Evolutionary conservation across 2,888 invertebrate genomes (phyloP), one percentile per base, ranked within the genome.

Genomic region (Loripinus fragilis): DNA sequence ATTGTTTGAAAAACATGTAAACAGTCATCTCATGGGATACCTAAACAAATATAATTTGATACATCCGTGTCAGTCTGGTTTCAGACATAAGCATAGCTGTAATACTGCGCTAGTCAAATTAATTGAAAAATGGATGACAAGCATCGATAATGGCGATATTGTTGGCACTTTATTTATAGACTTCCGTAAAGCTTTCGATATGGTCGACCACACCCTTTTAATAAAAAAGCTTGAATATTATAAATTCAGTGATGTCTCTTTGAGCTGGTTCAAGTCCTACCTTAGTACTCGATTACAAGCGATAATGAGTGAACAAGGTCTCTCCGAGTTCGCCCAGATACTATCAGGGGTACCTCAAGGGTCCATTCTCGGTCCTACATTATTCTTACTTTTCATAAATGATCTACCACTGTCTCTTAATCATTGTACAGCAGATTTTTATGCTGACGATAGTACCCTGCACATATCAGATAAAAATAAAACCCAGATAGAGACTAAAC

Each of bases 311-410:
- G 48, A 48, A 5, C 8, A 20, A 15, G 12, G 48, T 8, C 48
- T 5, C 5, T 48, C 55, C 7, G 10, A 55, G 10, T 55, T 25
- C 30, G 5, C 55, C 17, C 25, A 55, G 25, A 7, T 55, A 28
- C 7, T 25, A 28, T 55, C 55, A 10, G 55, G 55, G 5, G 25
- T 55, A 7, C 25, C 25, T 3, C 55, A 55, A 28, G 55, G 55
- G 8, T 55, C 30, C 10, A 55, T 55, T 25, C 20, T 55, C 8
- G 55, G 55, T 28, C 30, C 55, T 28, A 55, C 55, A 5, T 28
- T 55, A 55, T 55, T 55, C 30, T 25, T 55, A 25, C 28, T 55
- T 28, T 55, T 55, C 28, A 55, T 55, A 55, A 25, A 55, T 25
- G 55, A 55, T 20, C 28, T 55, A 5, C 55, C 55, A 12, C 28